Percentiles rank a stretch among this genome's conserved stretches.
Evolutionary conservation across 2,113 vertebrate genomes (phyloP).

Genomic region (Orthonyx spaldingii): DNA sequence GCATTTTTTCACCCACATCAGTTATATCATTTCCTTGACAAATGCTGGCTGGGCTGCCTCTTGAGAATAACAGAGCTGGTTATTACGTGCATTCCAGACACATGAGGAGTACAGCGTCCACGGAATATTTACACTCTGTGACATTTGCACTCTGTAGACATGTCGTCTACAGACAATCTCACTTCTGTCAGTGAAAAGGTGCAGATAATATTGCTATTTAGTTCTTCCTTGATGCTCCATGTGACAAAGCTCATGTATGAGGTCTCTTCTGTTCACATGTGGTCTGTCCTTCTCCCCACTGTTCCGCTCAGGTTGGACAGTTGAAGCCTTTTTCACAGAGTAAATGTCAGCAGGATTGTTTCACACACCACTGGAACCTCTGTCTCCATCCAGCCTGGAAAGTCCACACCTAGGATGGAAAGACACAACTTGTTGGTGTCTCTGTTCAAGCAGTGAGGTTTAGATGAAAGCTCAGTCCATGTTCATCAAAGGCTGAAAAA

Average conservation of each 20-base stretch:
- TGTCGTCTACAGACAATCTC: neutral
- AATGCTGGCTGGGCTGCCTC: neutral
- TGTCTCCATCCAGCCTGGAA: neutral
- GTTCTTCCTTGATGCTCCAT: neutral
- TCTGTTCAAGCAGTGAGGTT: neutral
- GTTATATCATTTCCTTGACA: neutral
- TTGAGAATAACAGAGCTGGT: neutral
- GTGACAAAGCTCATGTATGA: neutral
- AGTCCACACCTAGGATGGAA: neutral
- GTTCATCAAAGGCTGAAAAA: neutral
- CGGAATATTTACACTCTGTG: neutral
- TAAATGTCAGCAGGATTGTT: neutral
- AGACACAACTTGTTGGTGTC: neutral
- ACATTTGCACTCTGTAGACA: too few relatives aligned
- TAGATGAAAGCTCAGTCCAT: fast-evolving
- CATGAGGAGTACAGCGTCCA: neutral
- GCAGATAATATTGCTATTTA: neutral
- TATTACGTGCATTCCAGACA: neutral
- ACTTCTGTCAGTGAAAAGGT: neutral
- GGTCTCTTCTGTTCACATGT: neutral
- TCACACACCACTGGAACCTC: neutral
- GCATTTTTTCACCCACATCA: neutral
- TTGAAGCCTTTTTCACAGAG: neutral
- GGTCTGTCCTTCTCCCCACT: neutral
- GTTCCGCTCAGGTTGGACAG: neutral